A percentile compares a stretch with the other conserved stretches of the same genome.
Evolutionary conservation across 2,888 invertebrate species (phyloP).

Genomic region (Callyntrura sp.): DNA sequence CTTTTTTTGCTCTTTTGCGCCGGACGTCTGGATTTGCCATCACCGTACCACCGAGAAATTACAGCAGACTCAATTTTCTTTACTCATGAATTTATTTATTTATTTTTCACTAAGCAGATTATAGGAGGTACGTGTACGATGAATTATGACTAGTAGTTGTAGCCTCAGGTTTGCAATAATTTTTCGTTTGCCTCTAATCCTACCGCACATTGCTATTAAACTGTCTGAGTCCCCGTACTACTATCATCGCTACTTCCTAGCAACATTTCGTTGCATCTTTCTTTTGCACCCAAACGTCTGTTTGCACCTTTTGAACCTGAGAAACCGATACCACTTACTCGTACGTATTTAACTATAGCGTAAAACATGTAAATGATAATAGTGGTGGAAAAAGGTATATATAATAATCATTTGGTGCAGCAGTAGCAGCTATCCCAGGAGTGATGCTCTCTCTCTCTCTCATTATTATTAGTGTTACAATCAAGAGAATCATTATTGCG

Average conservation of each 20-base stretch:
- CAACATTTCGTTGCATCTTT: neutral
- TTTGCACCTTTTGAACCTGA: neutral
- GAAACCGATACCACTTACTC: neutral
- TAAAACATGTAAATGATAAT: neutral
- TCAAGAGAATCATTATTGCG: slow-evolving; percentile 30
- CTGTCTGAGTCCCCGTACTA: too few species aligned
- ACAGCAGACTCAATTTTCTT: too few species aligned
- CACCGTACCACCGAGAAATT: too few species aligned
- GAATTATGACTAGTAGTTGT: neutral
- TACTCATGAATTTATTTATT: too few species aligned
- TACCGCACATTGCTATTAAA: too few species aligned
- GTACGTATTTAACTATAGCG: neutral
- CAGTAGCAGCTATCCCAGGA: neutral
- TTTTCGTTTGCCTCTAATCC: neutral
- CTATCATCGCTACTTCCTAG: too few species aligned
- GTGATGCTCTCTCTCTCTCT: neutral
- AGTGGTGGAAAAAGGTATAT: neutral
- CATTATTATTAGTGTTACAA: slow-evolving; percentile 2
- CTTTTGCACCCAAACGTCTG: neutral
- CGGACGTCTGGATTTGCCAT: too few species aligned
- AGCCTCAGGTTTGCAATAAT: neutral
- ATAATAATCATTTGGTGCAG: neutral
- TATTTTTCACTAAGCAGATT: too few species aligned
- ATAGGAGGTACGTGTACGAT: neutral
- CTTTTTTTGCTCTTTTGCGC: too few species aligned